phyloP scores from a whole-genome alignment of 2,888 invertebrate genomes.

The Campoplex capitator region DNA sequence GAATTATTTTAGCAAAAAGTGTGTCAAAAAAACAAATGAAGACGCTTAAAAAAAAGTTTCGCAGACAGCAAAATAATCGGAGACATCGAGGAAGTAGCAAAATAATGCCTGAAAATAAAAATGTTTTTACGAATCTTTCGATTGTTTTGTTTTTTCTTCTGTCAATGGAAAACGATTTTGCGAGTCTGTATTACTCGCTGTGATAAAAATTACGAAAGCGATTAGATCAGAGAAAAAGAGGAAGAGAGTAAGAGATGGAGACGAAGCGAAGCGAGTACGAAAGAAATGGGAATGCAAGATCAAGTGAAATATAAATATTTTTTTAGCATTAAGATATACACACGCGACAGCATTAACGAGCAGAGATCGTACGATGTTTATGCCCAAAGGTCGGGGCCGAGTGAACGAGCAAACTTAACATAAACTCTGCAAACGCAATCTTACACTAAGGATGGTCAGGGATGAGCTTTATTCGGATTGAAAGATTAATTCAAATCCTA shows the following conservation, averaged over 20 bases:
- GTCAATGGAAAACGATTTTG: neutral
- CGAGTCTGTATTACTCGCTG: neutral
- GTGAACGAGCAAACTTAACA: conserved; percentile 22
- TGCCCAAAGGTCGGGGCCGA: conserved; percentile 57
- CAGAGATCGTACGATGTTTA: conserved; percentile 65
- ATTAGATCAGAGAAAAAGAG: neutral
- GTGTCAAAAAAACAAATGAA: neutral
- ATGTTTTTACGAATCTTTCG: neutral
- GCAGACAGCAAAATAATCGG: neutral
- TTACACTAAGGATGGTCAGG: conserved; percentile 42
- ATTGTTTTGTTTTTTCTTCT: neutral
- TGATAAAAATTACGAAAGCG: conserved; percentile 22
- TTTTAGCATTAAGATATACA: conserved; percentile 13
- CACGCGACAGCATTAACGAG: conserved; percentile 38
- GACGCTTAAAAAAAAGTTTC: neutral
- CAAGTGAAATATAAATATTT: conserved; percentile 39
- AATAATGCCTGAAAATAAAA: neutral
- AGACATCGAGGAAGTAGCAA: no score
- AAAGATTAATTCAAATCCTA: conserved; percentile 14
- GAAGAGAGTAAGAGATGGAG: neutral
- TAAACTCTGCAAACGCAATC: neutral
- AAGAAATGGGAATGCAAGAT: conserved; percentile 38
- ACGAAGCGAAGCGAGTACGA: neutral
- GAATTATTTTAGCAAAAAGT: neutral
- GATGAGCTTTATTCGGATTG: conserved; percentile 16